Conservation (phyloP, 2,113 vertebrate species). For the Egretta garzetta region DNA sequence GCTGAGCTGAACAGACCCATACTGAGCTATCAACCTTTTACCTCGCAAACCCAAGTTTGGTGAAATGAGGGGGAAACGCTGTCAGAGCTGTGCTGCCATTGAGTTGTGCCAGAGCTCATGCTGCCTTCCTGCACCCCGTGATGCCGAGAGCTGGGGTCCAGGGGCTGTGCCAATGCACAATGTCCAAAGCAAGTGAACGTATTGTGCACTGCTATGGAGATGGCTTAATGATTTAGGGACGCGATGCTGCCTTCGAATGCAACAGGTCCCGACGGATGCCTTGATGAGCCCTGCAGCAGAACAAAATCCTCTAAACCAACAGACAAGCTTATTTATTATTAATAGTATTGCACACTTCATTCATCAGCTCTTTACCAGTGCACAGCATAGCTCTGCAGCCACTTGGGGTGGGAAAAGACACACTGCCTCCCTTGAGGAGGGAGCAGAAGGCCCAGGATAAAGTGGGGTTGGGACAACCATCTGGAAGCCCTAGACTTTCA, state of each 20-base stretch:
- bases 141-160: neutral
- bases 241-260: neutral
- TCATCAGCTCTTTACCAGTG: neutral
- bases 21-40: neutral
- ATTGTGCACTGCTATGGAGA: neutral
- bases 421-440: neutral
- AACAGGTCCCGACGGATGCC: neutral
- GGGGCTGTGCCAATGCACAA: neutral
- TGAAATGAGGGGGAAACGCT: neutral
- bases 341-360: neutral
- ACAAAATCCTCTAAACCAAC: constrained; percentile 27
- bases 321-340: constrained; percentile 36
- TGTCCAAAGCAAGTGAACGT: accelerated
- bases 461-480: accelerated
- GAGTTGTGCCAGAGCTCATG: neutral
- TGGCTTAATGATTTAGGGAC: neutral
- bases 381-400: neutral
- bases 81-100: neutral
- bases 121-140: neutral
- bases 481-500: neutral
- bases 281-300: constrained; percentile 16
- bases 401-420: neutral
- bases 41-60: neutral
- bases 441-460: neutral
- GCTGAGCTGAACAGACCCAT: constrained; percentile 4